A percentile compares a stretch with the other conserved stretches of the same genome.
Evolutionary conservation across 2,113 vertebrate species (phyloP).

Genomic region (Brachionichthys hirsutus): DNA sequence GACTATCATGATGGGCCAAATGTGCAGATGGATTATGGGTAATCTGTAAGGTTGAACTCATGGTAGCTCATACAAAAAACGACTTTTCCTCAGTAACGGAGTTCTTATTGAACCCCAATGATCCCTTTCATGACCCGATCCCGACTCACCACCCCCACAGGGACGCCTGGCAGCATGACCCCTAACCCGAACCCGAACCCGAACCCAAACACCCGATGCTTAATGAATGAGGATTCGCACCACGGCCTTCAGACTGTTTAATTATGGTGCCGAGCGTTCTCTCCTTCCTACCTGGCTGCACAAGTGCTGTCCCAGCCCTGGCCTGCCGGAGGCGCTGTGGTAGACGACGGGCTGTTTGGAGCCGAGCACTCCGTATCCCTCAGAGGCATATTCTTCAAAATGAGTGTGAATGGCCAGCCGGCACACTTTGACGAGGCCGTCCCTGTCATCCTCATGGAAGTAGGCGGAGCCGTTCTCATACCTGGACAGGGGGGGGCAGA

Average conservation of each 20-base stretch:
- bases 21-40: too few species aligned
- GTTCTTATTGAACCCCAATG: too few species aligned
- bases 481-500: too few species aligned
- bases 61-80: too few species aligned
- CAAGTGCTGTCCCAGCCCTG: slow-evolving; percentile 90
- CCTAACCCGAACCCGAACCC: too few species aligned
- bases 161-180: too few species aligned
- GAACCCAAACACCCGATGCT: too few species aligned
- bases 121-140: too few species aligned
- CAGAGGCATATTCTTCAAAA: slow-evolving; percentile 89
- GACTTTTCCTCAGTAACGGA: too few species aligned
- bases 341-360: slow-evolving; percentile 89
- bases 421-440: slow-evolving; percentile 91
- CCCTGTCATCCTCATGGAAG: slow-evolving; percentile 94
- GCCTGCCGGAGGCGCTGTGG: slow-evolving; percentile 88
- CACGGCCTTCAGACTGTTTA: not conserved
- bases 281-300: slow-evolving; percentile 86
- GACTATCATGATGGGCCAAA: too few species aligned
- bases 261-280: not conserved
- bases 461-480: slow-evolving; percentile 96
- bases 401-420: slow-evolving; percentile 88
- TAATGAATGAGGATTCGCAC: not conserved
- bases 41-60: too few species aligned
- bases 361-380: slow-evolving; percentile 85
- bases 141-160: too few species aligned